Percentiles rank a stretch among this genome's conserved stretches.
Conservation (phyloP, 2,797 vertebrate genomes). For the Sebastes kiyomatsui region DNA sequence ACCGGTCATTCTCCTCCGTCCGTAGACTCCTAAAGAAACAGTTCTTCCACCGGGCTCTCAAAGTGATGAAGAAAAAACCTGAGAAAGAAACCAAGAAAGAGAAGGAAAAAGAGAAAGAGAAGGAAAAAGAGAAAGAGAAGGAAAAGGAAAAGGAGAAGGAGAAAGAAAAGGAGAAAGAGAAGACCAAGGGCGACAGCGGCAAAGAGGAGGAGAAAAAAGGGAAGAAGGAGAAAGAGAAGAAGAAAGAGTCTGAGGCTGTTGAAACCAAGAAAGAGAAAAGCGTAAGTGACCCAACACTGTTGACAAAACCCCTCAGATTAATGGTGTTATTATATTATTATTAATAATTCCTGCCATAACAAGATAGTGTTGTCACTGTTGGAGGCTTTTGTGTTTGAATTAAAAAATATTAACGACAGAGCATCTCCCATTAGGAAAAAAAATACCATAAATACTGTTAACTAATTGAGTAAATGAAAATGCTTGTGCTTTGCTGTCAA, state of each 20-base stretch:
- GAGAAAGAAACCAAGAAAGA: conserved; percentile 95
- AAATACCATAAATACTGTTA: not conserved
- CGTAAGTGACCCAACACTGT: conserved; percentile 59
- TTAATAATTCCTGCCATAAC: not conserved
- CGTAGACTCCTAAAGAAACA: conserved; percentile 95
- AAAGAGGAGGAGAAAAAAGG: conserved; percentile 95
- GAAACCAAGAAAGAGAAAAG: conserved; percentile 93
- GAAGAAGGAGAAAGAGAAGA: conserved; percentile 89
- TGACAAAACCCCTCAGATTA: not conserved
- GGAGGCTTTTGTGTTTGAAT: not conserved
- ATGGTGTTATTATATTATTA: not conserved
- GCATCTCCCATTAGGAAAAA: not conserved
- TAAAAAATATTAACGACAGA: not conserved
- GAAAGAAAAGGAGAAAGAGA: conserved; percentile 74
- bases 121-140: conserved; percentile 86
- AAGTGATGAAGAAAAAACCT: conserved; percentile 98
- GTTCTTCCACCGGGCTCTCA: conserved; percentile 96
- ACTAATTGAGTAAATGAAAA: not conserved
- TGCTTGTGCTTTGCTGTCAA: not conserved
- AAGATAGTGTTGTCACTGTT: not conserved
- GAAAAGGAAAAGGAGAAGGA: conserved; percentile 74
- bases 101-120: conserved; percentile 78
- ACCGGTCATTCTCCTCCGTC: not conserved
- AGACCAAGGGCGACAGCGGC: conserved; percentile 85
- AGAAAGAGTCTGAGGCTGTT: conserved; percentile 86